A percentile compares a stretch with the other conserved stretches of the same genome.
Evolutionary conservation across 37 sponge, comb jelly and placozoan species (phyloP).

Genomic region (Tethya wilhelma): DNA sequence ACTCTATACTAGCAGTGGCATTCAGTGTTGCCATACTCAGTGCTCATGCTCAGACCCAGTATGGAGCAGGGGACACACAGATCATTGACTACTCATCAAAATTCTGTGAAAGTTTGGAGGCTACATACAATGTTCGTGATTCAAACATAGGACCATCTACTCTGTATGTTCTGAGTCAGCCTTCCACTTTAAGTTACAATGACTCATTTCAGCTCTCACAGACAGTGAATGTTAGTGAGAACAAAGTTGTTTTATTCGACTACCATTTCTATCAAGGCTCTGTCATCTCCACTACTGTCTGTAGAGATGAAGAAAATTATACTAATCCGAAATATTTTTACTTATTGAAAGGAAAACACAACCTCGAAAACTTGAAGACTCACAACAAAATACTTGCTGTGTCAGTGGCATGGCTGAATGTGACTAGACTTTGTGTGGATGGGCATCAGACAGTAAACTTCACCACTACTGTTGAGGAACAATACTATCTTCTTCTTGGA

Average conservation of each 20-base stretch:
- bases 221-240: too few relatives aligned
- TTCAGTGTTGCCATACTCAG: too few relatives aligned
- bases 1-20: too few relatives aligned
- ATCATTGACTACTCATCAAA: neutral
- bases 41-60: too few relatives aligned
- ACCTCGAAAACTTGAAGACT: neutral
- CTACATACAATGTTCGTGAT: neutral
- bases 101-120: conserved; percentile 7
- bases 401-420: neutral
- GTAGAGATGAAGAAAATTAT: neutral
- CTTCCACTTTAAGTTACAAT: neutral
- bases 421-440: neutral
- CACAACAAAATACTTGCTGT: neutral
- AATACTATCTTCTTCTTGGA: neutral
- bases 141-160: neutral
- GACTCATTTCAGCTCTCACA: neutral
- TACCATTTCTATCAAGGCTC: neutral
- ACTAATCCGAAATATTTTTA: neutral
- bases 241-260: neutral
- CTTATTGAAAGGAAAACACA: neutral
- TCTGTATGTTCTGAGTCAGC: neutral
- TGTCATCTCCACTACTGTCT: neutral
- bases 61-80: conserved; percentile 12
- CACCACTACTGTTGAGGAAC: neutral
- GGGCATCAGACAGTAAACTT: neutral